Conservation (phyloP, 2,113 vertebrate genomes). For the Rhabdornis inornatus region DNA sequence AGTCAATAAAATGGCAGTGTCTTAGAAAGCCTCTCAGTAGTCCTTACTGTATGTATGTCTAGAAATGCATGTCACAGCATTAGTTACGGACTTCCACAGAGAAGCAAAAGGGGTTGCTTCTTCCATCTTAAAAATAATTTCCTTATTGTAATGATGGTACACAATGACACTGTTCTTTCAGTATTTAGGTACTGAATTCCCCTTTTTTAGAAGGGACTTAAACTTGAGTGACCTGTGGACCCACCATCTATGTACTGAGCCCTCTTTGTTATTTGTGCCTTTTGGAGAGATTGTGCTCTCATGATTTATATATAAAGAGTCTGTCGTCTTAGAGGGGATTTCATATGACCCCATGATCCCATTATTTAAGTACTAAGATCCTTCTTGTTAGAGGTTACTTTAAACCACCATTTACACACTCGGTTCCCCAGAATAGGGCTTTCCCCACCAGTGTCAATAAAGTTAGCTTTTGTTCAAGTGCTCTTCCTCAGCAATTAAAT, state of each 20-base stretch:
- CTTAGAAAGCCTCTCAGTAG: not conserved
- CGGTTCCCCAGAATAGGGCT: not conserved
- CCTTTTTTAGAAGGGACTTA: slow-evolving; percentile 1
- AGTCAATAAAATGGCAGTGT: fast-evolving
- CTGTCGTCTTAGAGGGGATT: slow-evolving; percentile 24
- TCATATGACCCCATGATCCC: slow-evolving; percentile 44
- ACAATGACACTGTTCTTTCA: slow-evolving; percentile 31
- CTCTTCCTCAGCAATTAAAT: not conserved
- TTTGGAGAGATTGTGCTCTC: slow-evolving; percentile 37
- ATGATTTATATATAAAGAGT: slow-evolving; percentile 49
- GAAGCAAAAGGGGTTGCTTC: not conserved
- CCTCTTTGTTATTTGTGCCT: slow-evolving; percentile 49
- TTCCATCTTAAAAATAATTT: slow-evolving; percentile 52
- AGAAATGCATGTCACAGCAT: not conserved
- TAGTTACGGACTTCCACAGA: not conserved
- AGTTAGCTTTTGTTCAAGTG: slow-evolving; percentile 10
- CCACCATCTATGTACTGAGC: slow-evolving; percentile 23
- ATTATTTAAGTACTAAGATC: slow-evolving; percentile 38
- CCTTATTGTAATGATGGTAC: not conserved
- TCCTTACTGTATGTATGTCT: not conserved
- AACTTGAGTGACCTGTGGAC: slow-evolving; percentile 38
- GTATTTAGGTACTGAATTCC: slow-evolving; percentile 44
- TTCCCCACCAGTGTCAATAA: not conserved
- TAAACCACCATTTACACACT: slow-evolving; percentile 18
- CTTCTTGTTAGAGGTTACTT: slow-evolving; percentile 42